phyloP scores from a whole-genome alignment of 1,140 invertebrate species.

The Catajapyx aquilonaris region DNA sequence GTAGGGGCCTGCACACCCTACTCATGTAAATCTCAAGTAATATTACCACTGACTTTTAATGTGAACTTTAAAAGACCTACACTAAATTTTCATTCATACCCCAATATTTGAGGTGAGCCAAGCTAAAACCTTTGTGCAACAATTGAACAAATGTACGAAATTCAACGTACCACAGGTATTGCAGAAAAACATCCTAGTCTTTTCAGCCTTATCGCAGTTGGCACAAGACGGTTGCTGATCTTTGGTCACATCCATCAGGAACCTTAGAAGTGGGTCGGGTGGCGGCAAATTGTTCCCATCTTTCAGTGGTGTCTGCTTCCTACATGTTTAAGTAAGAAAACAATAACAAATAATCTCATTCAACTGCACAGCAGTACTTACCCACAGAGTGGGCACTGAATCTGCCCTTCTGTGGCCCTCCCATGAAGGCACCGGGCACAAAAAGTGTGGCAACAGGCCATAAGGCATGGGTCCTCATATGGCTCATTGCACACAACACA shows the following conservation, averaged over 20 bases:
- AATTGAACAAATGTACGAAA: too few relatives aligned
- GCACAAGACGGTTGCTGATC: slow-evolving; percentile 44
- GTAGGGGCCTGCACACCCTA: too few relatives aligned
- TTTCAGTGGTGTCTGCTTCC: slow-evolving; percentile 33
- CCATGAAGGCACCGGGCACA: slow-evolving; percentile 38
- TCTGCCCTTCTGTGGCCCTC: slow-evolving; percentile 32
- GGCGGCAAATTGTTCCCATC: slow-evolving; percentile 34
- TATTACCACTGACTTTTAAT: too few relatives aligned
- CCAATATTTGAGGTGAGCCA: too few relatives aligned
- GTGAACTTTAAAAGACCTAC: too few relatives aligned
- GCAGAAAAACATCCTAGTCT: slow-evolving; percentile 42
- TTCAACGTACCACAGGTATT: slow-evolving; percentile 41
- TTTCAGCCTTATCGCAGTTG: slow-evolving; percentile 43
- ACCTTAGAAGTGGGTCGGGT: slow-evolving; percentile 34
- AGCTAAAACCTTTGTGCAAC: too few relatives aligned
- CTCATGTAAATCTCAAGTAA: too few relatives aligned
- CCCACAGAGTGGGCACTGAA: slow-evolving; percentile 43
- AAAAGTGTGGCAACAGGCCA: slow-evolving; percentile 44
- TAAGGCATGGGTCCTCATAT: slow-evolving; percentile 39
- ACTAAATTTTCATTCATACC: too few relatives aligned
- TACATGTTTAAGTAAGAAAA: slow-evolving; percentile 14
- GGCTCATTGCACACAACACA: slow-evolving; percentile 44
- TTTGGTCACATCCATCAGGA: slow-evolving; percentile 38
- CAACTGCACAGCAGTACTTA: slow-evolving; percentile 18
- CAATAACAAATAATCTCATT: not conserved